Conservation (phyloP, 2,113 vertebrate genomes). For the Bos javanicus region DNA sequence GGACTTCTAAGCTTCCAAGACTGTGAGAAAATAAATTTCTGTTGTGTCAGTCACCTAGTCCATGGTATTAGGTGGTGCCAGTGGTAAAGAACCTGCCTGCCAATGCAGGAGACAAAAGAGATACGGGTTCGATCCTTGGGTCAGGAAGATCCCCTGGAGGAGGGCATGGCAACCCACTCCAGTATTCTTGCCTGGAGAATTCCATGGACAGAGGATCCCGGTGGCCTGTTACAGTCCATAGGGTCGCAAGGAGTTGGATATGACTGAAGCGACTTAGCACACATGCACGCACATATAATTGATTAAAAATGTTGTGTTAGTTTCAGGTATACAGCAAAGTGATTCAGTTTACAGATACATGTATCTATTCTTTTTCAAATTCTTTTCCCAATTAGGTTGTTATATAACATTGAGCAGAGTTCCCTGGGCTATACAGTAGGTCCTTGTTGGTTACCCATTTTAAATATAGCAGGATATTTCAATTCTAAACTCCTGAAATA, state of each 20-base stretch:
- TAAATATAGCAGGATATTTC: neutral
- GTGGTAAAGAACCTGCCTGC: neutral
- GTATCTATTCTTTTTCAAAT: neutral
- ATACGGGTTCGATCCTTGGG: neutral
- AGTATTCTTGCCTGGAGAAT: neutral
- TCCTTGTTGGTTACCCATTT: neutral
- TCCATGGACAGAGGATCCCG: neutral
- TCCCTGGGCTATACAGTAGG: neutral
- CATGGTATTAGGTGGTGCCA: neutral
- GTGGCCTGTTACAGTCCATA: neutral
- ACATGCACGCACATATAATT: rapidly evolving
- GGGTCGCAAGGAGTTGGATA: neutral
- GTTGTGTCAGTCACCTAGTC: neutral
- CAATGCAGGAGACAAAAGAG: neutral
- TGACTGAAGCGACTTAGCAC: neutral
- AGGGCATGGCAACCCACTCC: neutral
- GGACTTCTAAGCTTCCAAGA: neutral
- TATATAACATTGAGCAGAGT: neutral
- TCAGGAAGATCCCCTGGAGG: neutral
- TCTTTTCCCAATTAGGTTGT: neutral
- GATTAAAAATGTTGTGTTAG: neutral
- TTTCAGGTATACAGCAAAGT: neutral
- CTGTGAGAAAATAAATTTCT: neutral
- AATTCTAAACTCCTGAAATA: neutral
- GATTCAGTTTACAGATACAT: neutral